Evolutionary conservation across 2,888 invertebrate species (phyloP).

Genomic region (Iselma pallidipennis): DNA sequence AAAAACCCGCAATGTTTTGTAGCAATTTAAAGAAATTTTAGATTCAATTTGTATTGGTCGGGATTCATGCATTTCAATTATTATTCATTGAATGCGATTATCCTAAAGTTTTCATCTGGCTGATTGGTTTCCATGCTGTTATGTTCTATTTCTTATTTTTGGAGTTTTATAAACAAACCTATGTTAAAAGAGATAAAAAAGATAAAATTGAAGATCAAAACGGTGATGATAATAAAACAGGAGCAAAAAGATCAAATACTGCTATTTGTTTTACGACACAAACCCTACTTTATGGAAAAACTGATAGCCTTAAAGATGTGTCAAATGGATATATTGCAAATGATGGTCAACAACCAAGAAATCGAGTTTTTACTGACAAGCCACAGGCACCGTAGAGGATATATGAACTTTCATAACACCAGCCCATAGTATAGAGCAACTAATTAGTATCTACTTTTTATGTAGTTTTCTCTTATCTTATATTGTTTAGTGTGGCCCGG

Average conservation of each 20-base stretch:
- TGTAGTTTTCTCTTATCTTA: too few relatives aligned
- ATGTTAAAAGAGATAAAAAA: conserved; percentile 58
- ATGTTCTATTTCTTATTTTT: conserved; percentile 93
- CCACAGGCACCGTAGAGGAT: conserved; percentile 16
- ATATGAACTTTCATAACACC: too few relatives aligned
- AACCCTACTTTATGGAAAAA: conserved; percentile 51
- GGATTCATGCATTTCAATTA: conserved; percentile 87
- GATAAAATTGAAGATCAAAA: conserved; percentile 30
- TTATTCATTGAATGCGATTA: conserved; percentile 89
- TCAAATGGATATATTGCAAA: conserved; percentile 58
- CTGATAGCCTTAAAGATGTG: conserved; percentile 53
- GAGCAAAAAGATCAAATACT: conserved; percentile 29
- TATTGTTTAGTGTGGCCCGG: too few relatives aligned
- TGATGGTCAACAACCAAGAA: conserved; percentile 54
- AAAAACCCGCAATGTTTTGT: conserved; percentile 15
- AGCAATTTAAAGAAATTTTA: conserved; percentile 45
- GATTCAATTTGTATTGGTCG: conserved; percentile 86
- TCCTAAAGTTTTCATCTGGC: conserved; percentile 85
- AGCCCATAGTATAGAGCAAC: neutral
- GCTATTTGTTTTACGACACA: conserved; percentile 51
- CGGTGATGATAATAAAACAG: neutral
- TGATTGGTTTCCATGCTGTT: conserved; percentile 89
- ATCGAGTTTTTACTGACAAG: conserved; percentile 58
- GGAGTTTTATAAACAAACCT: conserved; percentile 85
- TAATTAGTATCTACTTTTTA: neutral